Percentiles rank a stretch among this genome's conserved stretches.
These are phyloP conservation scores for Lithophane semibrunnea DNA, from an alignment of 2,888 invertebrate species.

Conservation along the genomic window DNA sequence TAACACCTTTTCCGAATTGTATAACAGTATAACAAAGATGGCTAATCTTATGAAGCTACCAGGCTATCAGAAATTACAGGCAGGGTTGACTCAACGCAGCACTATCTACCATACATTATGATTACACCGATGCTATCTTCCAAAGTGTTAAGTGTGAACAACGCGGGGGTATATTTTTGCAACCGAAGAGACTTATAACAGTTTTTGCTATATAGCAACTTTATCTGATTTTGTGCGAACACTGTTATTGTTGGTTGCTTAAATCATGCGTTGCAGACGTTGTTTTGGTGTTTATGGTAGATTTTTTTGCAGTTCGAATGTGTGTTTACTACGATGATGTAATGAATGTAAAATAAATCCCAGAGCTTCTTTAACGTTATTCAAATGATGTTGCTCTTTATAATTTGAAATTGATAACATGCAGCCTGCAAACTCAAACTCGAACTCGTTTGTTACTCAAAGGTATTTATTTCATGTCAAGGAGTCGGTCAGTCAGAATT, in stretches of 20 bases:
- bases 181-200: conserved; percentile 47
- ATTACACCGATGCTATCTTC: conserved; percentile 55
- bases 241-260: background rate
- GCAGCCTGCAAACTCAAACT: no score
- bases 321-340: background rate
- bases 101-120: conserved; percentile 44
- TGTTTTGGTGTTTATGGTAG: background rate
- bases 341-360: background rate
- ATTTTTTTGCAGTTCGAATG: background rate
- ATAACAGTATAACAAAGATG: conserved; percentile 34
- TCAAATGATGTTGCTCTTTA: background rate
- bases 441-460: no score
- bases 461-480: no score
- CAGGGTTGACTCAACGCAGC: conserved; percentile 10
- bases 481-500: no score
- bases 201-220: conserved; percentile 22
- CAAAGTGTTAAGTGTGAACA: conserved; percentile 49
- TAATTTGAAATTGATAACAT: background rate
- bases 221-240: conserved; percentile 32
- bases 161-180: conserved; percentile 34
- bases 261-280: conserved; percentile 9
- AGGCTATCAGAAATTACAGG: conserved; percentile 36
- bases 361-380: background rate
- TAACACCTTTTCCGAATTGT: conserved; percentile 38
- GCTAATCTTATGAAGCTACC: conserved; percentile 32